Base-by-base conservation (phyloP, 2,113 vertebrate genomes). In the Emydocephalus ijimae region DNA sequence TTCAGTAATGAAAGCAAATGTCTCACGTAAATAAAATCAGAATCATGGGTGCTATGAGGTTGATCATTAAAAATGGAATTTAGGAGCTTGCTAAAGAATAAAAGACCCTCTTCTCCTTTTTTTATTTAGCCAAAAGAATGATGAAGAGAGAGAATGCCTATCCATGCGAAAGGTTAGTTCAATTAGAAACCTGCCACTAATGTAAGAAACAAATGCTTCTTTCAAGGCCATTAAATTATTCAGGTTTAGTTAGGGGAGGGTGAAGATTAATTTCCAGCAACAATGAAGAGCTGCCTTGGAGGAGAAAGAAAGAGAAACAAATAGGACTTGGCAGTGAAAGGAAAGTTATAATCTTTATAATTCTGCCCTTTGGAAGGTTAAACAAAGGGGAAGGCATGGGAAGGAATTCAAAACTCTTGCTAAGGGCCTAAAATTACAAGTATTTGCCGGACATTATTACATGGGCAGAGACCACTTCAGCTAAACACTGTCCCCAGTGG, bases 31-130 rank as follows among this genome's bases (percentile, higher is more conserved):
- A 3, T 74, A 18, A 18, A 18, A 1, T 20, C 34, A 74, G 92
- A 95, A 88, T 93, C 0, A 90, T 95, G 94, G 94, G 95, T 94
- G 95, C 90, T 69, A 7, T 2, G 88, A 94, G 94, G 94, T 90
- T 43, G 92, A 92, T 95, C 95, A 95, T 97, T 96, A 96, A 95
- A 96, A 93, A 90, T 91, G 94, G 94, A 95, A 93, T 94, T 93
- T 61, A 95, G 93, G 87, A 95, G 89, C 87, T 94, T 93, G 93
- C 85, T 0, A 54, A 87, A 52, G 26, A n/a, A 94, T 93, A 92
- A 57, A 93, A 92, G 91, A 2, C 56, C 64, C 9, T 29, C 85
- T 91, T 91, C 69, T 39, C n/a, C 64, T 92, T 91, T 93, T 43
- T 89, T 90, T 91, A 0, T 0, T 91, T 92, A 92, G 91, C 81